Evolutionary conservation across 1,140 invertebrate genomes (phyloP).

Genomic region (Vanessa tameamea): DNA sequence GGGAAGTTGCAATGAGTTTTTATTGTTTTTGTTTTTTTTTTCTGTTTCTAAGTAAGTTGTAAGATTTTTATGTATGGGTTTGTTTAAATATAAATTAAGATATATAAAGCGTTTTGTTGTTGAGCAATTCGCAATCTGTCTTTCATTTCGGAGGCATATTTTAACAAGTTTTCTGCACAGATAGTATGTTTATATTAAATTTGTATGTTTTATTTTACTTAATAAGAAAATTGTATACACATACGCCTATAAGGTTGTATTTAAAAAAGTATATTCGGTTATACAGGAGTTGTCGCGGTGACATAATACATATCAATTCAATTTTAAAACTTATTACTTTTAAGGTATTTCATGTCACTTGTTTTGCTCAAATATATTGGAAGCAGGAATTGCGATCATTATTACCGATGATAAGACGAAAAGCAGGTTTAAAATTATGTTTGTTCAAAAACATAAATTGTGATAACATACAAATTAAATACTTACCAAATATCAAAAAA

Average conservation of each 20-base stretch:
- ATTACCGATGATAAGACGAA: neutral
- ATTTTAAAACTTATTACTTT: constrained; percentile 8
- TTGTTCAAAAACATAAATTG: neutral
- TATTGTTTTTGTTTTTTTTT: constrained; percentile 24
- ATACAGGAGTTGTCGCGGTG: neutral
- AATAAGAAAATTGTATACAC: neutral
- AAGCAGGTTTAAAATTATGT: too few species aligned
- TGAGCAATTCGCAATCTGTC: neutral
- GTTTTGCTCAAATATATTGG: neutral
- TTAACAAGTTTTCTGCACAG: neutral
- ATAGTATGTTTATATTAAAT: neutral
- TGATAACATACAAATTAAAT: constrained; percentile 2
- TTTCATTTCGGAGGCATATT: neutral
- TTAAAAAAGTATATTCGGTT: constrained; percentile 5
- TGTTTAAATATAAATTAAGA: constrained; percentile 7
- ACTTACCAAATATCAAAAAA: neutral
- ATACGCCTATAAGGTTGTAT: neutral
- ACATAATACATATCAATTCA: constrained; percentile 9
- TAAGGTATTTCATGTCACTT: neutral
- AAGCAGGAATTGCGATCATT: neutral
- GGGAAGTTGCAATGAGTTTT: constrained; percentile 26
- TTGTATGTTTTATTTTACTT: neutral
- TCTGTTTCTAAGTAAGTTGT: constrained; percentile 16
- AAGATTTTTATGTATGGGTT: constrained; percentile 22
- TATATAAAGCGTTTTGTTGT: constrained; percentile 7